These are phyloP conservation scores for Formica exsecta DNA, from an alignment of 1,140 invertebrate genomes.

Conservation along the genomic window DNA sequence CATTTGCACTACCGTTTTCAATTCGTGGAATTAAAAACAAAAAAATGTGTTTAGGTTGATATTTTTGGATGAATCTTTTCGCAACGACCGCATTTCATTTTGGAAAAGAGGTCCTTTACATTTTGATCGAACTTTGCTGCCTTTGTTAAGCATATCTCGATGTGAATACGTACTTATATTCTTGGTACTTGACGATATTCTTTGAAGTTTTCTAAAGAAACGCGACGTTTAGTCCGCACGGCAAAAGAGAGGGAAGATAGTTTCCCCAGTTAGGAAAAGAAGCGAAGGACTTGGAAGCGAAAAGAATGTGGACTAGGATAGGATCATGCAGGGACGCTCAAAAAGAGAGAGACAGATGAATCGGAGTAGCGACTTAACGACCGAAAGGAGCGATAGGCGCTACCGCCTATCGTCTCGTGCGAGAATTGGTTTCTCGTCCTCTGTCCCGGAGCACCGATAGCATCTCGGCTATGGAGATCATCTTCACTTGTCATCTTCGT, in stretches of 20 bases:
- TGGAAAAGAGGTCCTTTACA: not conserved
- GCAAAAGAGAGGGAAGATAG: not conserved
- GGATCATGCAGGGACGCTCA: not conserved
- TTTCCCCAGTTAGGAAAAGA: not conserved
- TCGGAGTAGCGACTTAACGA: slow-evolving; percentile 46
- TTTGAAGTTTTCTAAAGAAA: slow-evolving; percentile 25
- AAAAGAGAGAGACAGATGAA: slow-evolving; percentile 55
- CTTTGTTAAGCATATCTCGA: not conserved
- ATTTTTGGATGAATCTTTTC: not conserved
- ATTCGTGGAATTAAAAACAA: not conserved
- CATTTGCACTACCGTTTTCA: not conserved
- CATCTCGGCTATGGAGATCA: slow-evolving; percentile 35
- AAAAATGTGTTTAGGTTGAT: not conserved
- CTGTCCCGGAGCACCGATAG: not conserved
- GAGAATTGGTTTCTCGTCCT: slow-evolving; percentile 55
- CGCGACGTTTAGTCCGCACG: not conserved
- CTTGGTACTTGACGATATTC: not conserved
- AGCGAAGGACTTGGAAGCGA: slow-evolving; percentile 14
- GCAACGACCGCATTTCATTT: not conserved
- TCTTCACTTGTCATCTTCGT: slow-evolving; percentile 47
- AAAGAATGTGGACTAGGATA: not conserved
- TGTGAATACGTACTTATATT: not conserved
- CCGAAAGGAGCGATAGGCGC: slow-evolving; percentile 19
- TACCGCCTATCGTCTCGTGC: slow-evolving; percentile 26
- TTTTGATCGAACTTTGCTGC: not conserved